Conservation (phyloP, 2,888 invertebrate genomes). For the Formica aserva region DNA sequence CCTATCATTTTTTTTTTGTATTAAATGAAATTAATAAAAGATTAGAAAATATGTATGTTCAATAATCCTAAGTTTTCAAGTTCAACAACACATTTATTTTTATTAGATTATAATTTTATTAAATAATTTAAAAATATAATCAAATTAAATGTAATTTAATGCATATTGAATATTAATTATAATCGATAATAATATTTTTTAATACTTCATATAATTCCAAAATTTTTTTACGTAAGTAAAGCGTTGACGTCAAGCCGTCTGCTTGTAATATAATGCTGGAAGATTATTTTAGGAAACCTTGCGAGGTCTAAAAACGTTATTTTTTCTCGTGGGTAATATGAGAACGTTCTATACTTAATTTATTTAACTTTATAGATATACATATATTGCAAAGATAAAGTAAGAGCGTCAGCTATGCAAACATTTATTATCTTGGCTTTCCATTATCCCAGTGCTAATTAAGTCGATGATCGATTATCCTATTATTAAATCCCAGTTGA, state of each 20-base stretch:
- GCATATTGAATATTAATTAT: neutral
- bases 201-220: neutral
- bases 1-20: too few species aligned
- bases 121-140: neutral
- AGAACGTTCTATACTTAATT: neutral
- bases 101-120: neutral
- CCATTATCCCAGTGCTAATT: neutral
- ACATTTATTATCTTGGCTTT: conserved; percentile 7
- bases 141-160: neutral
- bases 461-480: conserved; percentile 1
- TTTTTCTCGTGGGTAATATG: neutral
- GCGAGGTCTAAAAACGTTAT: neutral
- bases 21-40: neutral
- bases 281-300: neutral
- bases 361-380: neutral
- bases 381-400: neutral
- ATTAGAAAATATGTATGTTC: neutral
- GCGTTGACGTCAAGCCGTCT: neutral
- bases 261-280: neutral
- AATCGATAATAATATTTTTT: neutral
- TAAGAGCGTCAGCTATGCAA: neutral
- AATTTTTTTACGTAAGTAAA: neutral
- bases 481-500: neutral
- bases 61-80: neutral
- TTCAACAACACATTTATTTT: neutral